Evolutionary conservation across 53 echinoderm and acorn worm genomes (phyloP).

Genomic region (Astropecten irregularis): DNA sequence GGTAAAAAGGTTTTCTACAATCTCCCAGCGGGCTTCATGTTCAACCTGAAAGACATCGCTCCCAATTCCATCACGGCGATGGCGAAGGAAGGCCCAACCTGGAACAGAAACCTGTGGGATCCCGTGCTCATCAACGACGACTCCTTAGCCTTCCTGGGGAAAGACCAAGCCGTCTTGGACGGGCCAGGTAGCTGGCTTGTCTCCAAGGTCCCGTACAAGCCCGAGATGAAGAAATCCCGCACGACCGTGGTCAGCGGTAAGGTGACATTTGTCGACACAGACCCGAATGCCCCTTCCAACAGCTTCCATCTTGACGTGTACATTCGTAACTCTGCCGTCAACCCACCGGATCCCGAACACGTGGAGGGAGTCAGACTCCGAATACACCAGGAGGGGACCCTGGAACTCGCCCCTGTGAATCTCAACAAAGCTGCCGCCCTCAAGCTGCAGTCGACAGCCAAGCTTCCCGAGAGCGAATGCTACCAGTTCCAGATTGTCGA

Average conservation of each 20-base stretch:
- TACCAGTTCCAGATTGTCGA: slow-evolving; percentile 85
- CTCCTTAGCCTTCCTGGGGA: slow-evolving; percentile 83
- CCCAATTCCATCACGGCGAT: slow-evolving; percentile 9
- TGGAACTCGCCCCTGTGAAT: slow-evolving; percentile 70
- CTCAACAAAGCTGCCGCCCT: slow-evolving; percentile 61
- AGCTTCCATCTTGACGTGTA: slow-evolving; percentile 60
- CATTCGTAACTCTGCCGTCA: slow-evolving; percentile 81
- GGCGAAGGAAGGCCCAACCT: background rate
- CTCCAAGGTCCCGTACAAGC: slow-evolving; percentile 80
- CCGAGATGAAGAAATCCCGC: slow-evolving; percentile 63
- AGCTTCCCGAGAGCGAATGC: slow-evolving; percentile 81
- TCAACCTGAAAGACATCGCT: slow-evolving; percentile 60
- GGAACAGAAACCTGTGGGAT: slow-evolving; percentile 82
- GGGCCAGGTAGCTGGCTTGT: slow-evolving; percentile 86
- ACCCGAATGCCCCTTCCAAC: slow-evolving; percentile 20
- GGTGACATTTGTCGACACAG: slow-evolving; percentile 67
- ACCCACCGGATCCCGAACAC: slow-evolving; percentile 70
- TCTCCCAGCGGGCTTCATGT: slow-evolving; percentile 66
- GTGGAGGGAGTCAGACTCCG: slow-evolving; percentile 78
- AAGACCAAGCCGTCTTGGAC: slow-evolving; percentile 77
- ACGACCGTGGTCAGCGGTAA: slow-evolving; percentile 71
- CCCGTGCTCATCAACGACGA: slow-evolving; percentile 75
- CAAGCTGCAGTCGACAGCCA: slow-evolving; percentile 65
- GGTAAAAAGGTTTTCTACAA: slow-evolving; percentile 79
- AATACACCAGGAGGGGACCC: slow-evolving; percentile 67